phyloP scores from a whole-genome alignment of 2,888 invertebrate species.

The Pandemis cinnamomeana region DNA sequence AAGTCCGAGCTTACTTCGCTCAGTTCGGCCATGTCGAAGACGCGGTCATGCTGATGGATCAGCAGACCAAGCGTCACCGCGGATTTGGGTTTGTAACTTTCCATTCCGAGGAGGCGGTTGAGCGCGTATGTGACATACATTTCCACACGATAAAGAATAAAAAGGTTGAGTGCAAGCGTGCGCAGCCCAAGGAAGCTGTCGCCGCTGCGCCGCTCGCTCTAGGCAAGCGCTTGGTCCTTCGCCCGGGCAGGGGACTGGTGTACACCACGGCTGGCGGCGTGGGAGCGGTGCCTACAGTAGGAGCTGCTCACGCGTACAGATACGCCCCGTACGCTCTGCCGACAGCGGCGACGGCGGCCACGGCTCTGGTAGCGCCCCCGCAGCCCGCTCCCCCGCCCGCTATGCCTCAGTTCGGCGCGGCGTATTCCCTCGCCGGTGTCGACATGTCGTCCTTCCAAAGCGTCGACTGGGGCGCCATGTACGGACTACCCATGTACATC shows the following conservation, averaged over 20 bases:
- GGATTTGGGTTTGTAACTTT: conserved; percentile 97
- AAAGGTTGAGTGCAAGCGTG: conserved; percentile 95
- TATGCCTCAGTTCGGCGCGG: conserved; percentile 87
- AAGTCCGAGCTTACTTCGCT: conserved; percentile 95
- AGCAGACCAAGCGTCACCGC: conserved; percentile 95
- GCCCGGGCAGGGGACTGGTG: conserved; percentile 87
- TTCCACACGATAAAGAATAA: conserved; percentile 97
- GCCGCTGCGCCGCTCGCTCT: conserved; percentile 87
- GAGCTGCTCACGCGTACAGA: conserved; percentile 78
- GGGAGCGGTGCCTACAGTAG: conserved; percentile 52
- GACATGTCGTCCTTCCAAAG: conserved; percentile 97
- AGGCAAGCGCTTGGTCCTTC: conserved; percentile 89
- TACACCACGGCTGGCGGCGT: conserved; percentile 84
- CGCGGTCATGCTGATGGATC: conserved; percentile 97
- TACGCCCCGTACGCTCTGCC: conserved; percentile 84
- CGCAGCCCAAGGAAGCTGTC: conserved; percentile 95
- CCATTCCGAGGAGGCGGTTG: conserved; percentile 95
- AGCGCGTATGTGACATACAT: conserved; percentile 96
- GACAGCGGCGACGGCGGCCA: conserved; percentile 52
- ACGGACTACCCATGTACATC: conserved; percentile 97
- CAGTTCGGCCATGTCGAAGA: conserved; percentile 96
- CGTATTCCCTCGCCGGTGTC: conserved; percentile 93
- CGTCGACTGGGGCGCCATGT: conserved; percentile 96
- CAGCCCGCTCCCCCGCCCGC: conserved; percentile 84
- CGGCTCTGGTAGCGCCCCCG: conserved; percentile 80